Conservation (phyloP, 2,113 vertebrate species). For the Ondatra zibethicus region DNA sequence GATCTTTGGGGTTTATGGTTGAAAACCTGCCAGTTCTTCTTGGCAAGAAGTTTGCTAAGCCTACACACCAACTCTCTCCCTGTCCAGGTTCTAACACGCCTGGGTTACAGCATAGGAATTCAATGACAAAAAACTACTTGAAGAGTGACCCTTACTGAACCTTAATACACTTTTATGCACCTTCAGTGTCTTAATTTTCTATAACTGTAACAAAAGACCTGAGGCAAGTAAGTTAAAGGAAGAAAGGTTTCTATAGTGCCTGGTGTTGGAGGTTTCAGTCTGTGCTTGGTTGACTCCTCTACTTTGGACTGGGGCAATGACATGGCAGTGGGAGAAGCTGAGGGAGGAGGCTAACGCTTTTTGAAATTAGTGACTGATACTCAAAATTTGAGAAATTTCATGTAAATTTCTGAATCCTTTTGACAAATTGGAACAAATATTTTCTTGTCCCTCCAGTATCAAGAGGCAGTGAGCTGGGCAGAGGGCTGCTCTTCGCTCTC, state of each 20-base stretch:
- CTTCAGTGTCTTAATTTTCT: background rate
- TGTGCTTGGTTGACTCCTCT: background rate
- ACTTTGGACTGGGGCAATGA: background rate
- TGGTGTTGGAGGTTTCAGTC: background rate
- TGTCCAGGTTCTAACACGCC: background rate
- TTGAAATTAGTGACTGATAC: background rate
- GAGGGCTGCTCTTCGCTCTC: background rate
- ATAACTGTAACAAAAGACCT: background rate
- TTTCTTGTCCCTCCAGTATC: background rate
- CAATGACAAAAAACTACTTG: background rate
- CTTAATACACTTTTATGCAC: background rate
- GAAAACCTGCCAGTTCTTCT: background rate
- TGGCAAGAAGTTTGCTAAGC: background rate
- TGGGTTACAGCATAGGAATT: background rate
- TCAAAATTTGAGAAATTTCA: conserved; percentile 13
- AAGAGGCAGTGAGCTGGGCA: background rate
- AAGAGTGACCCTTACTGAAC: background rate
- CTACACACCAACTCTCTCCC: background rate
- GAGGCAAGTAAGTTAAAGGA: background rate
- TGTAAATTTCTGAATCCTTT: background rate
- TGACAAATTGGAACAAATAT: background rate
- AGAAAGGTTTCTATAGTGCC: background rate
- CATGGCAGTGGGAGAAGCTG: background rate
- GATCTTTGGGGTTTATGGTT: conserved; percentile 9
- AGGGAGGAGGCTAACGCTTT: background rate